A percentile compares a stretch with the other conserved stretches of the same genome.
phyloP scores from a whole-genome alignment of 2,113 vertebrate species.

The Pteronura brasiliensis region DNA sequence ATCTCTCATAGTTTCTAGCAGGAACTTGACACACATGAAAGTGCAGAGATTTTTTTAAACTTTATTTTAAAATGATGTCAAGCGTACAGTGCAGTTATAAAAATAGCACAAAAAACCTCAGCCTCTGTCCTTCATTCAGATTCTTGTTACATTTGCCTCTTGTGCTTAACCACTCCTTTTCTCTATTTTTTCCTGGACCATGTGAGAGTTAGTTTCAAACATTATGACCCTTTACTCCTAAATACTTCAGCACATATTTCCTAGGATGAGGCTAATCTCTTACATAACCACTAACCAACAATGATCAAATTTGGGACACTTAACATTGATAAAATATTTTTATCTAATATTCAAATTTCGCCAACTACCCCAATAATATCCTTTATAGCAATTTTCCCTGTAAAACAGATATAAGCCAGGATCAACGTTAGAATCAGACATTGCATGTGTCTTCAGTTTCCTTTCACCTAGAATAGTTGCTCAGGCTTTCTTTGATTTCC shows the following conservation, averaged over 20 bases:
- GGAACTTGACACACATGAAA: not conserved
- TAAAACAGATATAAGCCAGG: not conserved
- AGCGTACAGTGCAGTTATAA: conserved; percentile 21
- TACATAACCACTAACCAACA: conserved; percentile 22
- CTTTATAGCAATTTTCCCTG: not conserved
- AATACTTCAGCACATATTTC: not conserved
- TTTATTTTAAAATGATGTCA: conserved; percentile 28
- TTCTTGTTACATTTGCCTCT: not conserved
- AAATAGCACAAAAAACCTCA: not conserved
- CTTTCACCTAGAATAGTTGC: conserved; percentile 30
- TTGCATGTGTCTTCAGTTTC: not conserved
- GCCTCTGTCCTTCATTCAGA: not conserved
- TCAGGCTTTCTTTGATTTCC: conserved; percentile 13
- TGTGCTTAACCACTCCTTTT: not conserved
- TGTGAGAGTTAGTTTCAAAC: not conserved
- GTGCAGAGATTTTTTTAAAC: not conserved
- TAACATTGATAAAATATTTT: not conserved
- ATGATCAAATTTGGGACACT: not conserved
- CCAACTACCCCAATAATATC: not conserved
- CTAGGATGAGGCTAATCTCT: not conserved
- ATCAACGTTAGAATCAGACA: not conserved
- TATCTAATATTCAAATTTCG: conserved; percentile 21
- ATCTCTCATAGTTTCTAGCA: not conserved
- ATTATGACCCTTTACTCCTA: not conserved
- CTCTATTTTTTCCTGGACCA: not conserved